Base-by-base conservation (phyloP, 2,797 vertebrate species). In the Hippoglossus hippoglossus region DNA sequence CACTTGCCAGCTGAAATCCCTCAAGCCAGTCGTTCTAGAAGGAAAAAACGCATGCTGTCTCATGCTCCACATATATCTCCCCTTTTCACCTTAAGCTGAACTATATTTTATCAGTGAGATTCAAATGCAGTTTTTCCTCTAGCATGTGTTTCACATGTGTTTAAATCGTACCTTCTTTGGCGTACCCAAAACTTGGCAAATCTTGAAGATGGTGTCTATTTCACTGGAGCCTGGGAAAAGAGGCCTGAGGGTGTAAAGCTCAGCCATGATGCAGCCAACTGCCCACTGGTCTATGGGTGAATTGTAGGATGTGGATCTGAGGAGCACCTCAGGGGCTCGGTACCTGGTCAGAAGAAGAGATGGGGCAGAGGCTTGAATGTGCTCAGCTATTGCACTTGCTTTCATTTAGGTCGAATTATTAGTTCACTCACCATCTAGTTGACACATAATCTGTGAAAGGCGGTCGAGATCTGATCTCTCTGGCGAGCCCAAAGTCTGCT, bases 371-470 rank as follows among this genome's bases (percentile, higher is more conserved):
- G 62, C 10, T 39, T 80, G 2, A 57, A 24, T 4, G 22, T 0
- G 6, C 13, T 39, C 34, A 73, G 50, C 4, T 26, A n/a, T 57
- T 11, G 10, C n/a, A 46, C 34, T 22, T 1, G 0, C 3, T 25
- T 19, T 49, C 1, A 22, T 39, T 54, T 22, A 5, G 10, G 6
- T 15, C 13, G 1, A 16, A 28, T n/a, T 2, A 19, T 1, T 15
- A 22, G 8, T 63, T 75, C 31, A 54, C 41, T 92, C 81, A 98
- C 97, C 98, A 99, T 90, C 97, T 93, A 46, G 98, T 99, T 9
- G 98, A 99, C 19, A 99, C 97, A 25, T 99, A 99, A 90, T 99
- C 97, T 2, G 98, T 99, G 72, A 99, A 99, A 0, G 98, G 98
- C 1, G 98, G 98, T 28, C 96, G 96, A 77, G 98, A 99, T 86